These are phyloP conservation scores for Pogona vitticeps DNA, from an alignment of 2,113 vertebrate species.

Conservation along the genomic window DNA sequence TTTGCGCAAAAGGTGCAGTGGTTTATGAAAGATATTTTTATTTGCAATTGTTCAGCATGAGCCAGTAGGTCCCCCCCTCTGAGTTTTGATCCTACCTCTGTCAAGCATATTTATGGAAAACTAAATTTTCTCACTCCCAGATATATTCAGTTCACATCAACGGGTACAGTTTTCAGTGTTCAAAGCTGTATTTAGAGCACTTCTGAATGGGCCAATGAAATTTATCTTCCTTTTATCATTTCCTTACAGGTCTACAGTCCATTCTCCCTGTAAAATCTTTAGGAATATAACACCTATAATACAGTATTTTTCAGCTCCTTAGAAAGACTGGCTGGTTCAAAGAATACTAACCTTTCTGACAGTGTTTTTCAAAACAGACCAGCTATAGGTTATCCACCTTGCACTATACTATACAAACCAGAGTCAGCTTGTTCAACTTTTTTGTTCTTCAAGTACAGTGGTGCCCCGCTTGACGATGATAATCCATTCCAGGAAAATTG, in stretches of 20 bases:
- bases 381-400: conserved; percentile 63
- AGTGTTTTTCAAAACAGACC: conserved; percentile 66
- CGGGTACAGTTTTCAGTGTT: conserved; percentile 57
- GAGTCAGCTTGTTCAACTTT: conserved; percentile 50
- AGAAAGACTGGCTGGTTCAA: conserved; percentile 68
- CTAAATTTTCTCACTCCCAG: conserved; percentile 32
- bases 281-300: conserved; percentile 75
- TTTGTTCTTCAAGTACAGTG: too few relatives aligned
- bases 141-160: conserved; percentile 57
- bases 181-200: conserved; percentile 53
- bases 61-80: not conserved
- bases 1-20: not conserved
- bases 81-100: conserved; percentile 28
- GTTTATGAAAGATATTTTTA: not conserved
- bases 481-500: too few relatives aligned
- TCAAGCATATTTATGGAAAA: not conserved
- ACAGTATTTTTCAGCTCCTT: conserved; percentile 68
- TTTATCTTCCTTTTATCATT: conserved; percentile 63
- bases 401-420: conserved; percentile 63
- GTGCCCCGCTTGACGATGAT: too few relatives aligned
- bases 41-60: not conserved
- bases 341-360: conserved; percentile 60
- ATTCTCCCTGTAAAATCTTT: conserved; percentile 71
- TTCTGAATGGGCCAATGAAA: conserved; percentile 65
- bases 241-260: conserved; percentile 67